Evolutionary conservation across 1,140 invertebrate species (phyloP).

Genomic region (Diploscapter pachys): DNA sequence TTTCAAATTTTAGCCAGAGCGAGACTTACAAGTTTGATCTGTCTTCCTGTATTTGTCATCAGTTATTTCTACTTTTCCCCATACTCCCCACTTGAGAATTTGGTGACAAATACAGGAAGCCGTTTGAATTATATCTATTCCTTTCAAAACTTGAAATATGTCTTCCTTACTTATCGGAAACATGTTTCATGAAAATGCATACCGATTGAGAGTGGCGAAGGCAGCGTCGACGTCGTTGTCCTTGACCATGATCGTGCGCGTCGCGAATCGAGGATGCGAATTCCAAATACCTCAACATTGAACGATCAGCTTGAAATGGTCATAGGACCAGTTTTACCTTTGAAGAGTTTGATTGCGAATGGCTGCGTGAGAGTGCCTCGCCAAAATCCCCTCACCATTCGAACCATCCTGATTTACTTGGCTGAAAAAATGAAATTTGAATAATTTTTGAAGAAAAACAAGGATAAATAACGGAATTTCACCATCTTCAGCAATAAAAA

Average conservation of each 20-base stretch:
- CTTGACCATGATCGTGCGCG: conserved; percentile 81
- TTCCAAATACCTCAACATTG: conserved; percentile 40
- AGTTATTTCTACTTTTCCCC: too few species aligned
- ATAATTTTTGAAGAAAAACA: too few species aligned
- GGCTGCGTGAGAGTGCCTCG: conserved; percentile 39
- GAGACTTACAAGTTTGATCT: background rate
- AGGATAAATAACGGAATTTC: too few species aligned
- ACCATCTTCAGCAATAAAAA: too few species aligned
- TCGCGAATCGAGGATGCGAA: conserved; percentile 74
- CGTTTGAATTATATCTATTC: background rate
- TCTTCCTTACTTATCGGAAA: too few species aligned
- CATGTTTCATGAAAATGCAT: too few species aligned
- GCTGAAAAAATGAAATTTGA: too few species aligned
- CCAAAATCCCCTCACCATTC: background rate
- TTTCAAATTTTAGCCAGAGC: background rate
- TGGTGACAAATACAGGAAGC: too few species aligned
- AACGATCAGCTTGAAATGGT: background rate
- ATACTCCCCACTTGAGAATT: background rate
- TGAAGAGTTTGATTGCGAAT: conserved; percentile 38
- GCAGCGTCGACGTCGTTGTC: conserved; percentile 83
- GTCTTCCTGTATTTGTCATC: too few species aligned
- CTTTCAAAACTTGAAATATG: too few species aligned
- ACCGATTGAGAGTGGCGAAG: conserved; percentile 72
- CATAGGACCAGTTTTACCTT: conserved; percentile 2
- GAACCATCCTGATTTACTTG: too few species aligned